These are phyloP conservation scores for Volucella zonaria DNA, from an alignment of 2,888 invertebrate species.

Conservation along the genomic window DNA sequence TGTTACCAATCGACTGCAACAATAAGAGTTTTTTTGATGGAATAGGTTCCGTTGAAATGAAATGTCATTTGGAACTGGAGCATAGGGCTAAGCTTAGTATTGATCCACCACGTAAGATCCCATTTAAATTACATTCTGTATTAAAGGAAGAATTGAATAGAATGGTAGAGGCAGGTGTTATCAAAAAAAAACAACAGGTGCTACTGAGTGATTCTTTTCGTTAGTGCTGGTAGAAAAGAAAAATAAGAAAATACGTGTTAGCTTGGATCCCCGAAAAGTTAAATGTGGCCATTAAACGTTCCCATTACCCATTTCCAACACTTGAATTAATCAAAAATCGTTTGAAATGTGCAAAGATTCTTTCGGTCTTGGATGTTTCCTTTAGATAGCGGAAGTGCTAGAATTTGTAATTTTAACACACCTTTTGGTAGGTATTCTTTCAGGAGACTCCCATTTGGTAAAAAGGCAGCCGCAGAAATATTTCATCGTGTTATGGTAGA, in stretches of 20 bases:
- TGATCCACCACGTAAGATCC: slow-evolving; percentile 21
- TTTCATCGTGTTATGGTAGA: slow-evolving; percentile 39
- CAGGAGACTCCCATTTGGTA: slow-evolving; percentile 37
- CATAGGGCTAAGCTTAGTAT: background rate
- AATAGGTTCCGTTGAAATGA: slow-evolving; percentile 17
- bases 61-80: background rate
- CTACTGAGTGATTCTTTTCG: no score
- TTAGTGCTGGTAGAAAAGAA: slow-evolving; percentile 53
- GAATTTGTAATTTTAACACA: slow-evolving; percentile 72
- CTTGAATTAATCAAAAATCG: slow-evolving; percentile 4
- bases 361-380: slow-evolving; percentile 68
- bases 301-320: no score
- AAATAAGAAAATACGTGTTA: slow-evolving; percentile 60
- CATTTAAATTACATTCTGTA: slow-evolving; percentile 16
- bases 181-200: slow-evolving; percentile 45
- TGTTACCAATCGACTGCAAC: no score
- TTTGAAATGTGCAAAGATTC: slow-evolving; percentile 49
- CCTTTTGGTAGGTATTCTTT: slow-evolving; percentile 70
- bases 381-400: slow-evolving; percentile 61
- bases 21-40: slow-evolving; percentile 21
- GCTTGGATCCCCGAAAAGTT: slow-evolving; percentile 16
- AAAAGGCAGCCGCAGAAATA: no score
- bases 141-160: slow-evolving; percentile 13
- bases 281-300: no score
- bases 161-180: slow-evolving; percentile 25